A percentile compares a stretch with the other conserved stretches of the same genome.
Evolutionary conservation across 1,140 invertebrate genomes (phyloP).

Genomic region (Bombyx mori): ASM3026992v2 NC_085127.1:8647001-8647500

Average conservation of each 20-base stretch:
- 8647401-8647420: neutral
- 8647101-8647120: constrained; percentile 32
- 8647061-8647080: constrained; percentile 20
- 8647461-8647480: constrained; percentile 75
- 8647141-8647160: constrained; percentile 48
- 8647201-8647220: constrained; percentile 86
- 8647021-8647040: too few relatives aligned
- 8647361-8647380: too few relatives aligned
- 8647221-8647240: constrained; percentile 89
- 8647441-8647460: constrained; percentile 1
- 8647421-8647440: neutral
- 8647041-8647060: constrained; percentile 9
- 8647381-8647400: too few relatives aligned
- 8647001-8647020: too few relatives aligned
- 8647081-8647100: constrained; percentile 55
- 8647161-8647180: constrained; percentile 63
- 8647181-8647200: constrained; percentile 44
- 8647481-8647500: constrained; percentile 80
- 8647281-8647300: constrained; percentile 18
- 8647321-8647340: too few relatives aligned
- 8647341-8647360: too few relatives aligned
- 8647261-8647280: constrained; percentile 83
- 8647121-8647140: constrained; percentile 29
- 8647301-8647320: too few relatives aligned
- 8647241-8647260: constrained; percentile 88